Conservation (phyloP, 1,140 invertebrate genomes). For the Drosophila subobscura region DNA sequence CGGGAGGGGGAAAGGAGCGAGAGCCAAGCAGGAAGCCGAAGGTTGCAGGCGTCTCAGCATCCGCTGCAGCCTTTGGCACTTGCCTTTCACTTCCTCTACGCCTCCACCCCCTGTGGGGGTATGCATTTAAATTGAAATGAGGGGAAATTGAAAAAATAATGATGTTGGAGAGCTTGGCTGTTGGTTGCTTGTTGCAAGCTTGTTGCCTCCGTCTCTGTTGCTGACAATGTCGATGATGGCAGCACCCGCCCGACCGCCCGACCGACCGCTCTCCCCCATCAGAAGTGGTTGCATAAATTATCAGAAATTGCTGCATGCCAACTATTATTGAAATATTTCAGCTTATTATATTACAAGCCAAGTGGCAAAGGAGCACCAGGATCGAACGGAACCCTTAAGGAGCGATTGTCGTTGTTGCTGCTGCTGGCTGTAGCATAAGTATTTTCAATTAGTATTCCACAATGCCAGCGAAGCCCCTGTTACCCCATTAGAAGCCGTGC, state of each 20-base stretch:
- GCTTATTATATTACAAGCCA: slow-evolving; percentile 20
- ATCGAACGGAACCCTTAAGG: background rate
- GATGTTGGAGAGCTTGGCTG: slow-evolving; percentile 34
- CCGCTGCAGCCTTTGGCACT: slow-evolving; percentile 9
- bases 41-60: slow-evolving; percentile 28
- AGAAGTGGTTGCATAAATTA: slow-evolving; percentile 64
- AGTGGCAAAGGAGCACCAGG: no score
- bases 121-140: slow-evolving; percentile 62
- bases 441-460: slow-evolving; percentile 31
- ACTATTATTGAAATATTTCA: slow-evolving; percentile 71
- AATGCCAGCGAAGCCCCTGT: background rate
- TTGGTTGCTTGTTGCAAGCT: slow-evolving; percentile 19
- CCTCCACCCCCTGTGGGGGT: slow-evolving; percentile 6
- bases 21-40: slow-evolving; percentile 36
- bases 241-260: background rate
- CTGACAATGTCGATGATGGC: slow-evolving; percentile 41
- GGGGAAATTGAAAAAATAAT: slow-evolving; percentile 83
- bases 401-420: no score
- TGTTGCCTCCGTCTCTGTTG: slow-evolving; percentile 37
- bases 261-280: no score
- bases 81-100: background rate
- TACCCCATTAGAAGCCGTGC: background rate
- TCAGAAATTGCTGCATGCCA: slow-evolving; percentile 70
- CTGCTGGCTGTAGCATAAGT: slow-evolving; percentile 1
- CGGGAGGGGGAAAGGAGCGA: slow-evolving; percentile 5